Percentiles rank a stretch among this genome's conserved stretches.
Conservation (phyloP, 1,140 invertebrate genomes). For the Rhyzopertha dominica region DNA sequence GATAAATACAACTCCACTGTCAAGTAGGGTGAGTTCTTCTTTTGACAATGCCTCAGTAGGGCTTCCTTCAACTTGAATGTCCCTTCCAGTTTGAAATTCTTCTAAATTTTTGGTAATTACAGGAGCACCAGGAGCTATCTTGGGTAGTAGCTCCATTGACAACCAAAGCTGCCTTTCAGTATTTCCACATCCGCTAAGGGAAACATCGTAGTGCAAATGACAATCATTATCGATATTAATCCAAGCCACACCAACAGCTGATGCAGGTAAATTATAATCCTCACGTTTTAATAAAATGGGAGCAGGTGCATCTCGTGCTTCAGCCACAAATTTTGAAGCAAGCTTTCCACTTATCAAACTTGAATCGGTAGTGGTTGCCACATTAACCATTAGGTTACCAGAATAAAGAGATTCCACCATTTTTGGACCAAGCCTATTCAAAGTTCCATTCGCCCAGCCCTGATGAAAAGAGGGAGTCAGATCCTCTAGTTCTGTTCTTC, state of each 20-base stretch:
- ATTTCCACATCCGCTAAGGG: conserved; percentile 38
- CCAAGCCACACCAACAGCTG: conserved; percentile 72
- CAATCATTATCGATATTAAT: conserved; percentile 75
- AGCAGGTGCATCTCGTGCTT: conserved; percentile 62
- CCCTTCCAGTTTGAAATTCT: conserved; percentile 54
- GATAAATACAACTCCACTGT: conserved; percentile 56
- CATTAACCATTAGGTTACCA: conserved; percentile 70
- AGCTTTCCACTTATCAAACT: conserved; percentile 61
- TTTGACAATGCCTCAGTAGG: conserved; percentile 52
- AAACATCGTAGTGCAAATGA: conserved; percentile 77
- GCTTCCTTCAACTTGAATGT: conserved; percentile 60
- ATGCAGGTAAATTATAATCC: conserved; percentile 47
- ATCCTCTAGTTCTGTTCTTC: conserved; percentile 62
- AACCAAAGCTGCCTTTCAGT: conserved; percentile 49
- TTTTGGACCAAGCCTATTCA: conserved; percentile 59
- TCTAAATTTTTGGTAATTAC: conserved; percentile 57
- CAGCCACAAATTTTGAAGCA: conserved; percentile 62
- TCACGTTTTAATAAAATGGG: conserved; percentile 61
- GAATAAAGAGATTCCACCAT: conserved; percentile 74
- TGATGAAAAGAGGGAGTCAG: conserved; percentile 56
- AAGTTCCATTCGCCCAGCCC: conserved; percentile 62
- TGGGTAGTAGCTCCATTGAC: conserved; percentile 60
- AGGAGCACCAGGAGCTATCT: conserved; percentile 59
- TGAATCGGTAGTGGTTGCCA: conserved; percentile 55
- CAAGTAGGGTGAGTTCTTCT: conserved; percentile 54